Evolutionary conservation across 2,113 vertebrate species (phyloP).

Genomic region (Pseudolaguvia tuberculata): DNA sequence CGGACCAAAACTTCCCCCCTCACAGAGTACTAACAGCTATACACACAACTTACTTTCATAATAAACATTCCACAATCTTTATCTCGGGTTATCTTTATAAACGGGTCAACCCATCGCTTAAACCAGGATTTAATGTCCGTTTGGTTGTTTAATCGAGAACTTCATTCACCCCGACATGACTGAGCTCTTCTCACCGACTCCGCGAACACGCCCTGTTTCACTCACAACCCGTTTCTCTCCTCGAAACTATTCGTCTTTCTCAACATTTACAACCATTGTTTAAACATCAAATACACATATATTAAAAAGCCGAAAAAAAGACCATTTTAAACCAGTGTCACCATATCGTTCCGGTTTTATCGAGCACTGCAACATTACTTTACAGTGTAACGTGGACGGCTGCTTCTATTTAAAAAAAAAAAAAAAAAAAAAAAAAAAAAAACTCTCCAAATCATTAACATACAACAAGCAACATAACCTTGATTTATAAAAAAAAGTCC

Average conservation of each 20-base stretch:
- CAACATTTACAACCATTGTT: not conserved
- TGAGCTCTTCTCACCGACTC: not conserved
- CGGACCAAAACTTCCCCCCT: slow-evolving; percentile 11
- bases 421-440: not conserved
- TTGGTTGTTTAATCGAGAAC: slow-evolving; percentile 10
- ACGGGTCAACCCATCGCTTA: slow-evolving; percentile 14
- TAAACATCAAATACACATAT: slow-evolving; percentile 7
- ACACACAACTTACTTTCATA: slow-evolving; percentile 28
- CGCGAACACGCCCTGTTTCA: slow-evolving; percentile 44
- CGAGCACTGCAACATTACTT: not conserved
- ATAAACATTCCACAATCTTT: not conserved
- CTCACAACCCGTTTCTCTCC: slow-evolving; percentile 23
- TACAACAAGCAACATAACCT: not conserved
- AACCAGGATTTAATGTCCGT: not conserved
- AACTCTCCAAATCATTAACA: not conserved
- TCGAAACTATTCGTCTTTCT: slow-evolving; percentile 2
- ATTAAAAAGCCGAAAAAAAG: too few species aligned
- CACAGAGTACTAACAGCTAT: not conserved
- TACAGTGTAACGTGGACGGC: slow-evolving; percentile 17
- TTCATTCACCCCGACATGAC: slow-evolving; percentile 4
- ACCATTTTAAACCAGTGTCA: too few species aligned
- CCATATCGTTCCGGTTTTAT: not conserved
- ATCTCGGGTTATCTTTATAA: too few species aligned
- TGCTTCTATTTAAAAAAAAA: too few species aligned
- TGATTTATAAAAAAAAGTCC: not conserved